Evolutionary conservation across 1,140 invertebrate genomes (phyloP), one percentile per base, ranked within the genome.

Genomic region (Zophobas atratus): DNA sequence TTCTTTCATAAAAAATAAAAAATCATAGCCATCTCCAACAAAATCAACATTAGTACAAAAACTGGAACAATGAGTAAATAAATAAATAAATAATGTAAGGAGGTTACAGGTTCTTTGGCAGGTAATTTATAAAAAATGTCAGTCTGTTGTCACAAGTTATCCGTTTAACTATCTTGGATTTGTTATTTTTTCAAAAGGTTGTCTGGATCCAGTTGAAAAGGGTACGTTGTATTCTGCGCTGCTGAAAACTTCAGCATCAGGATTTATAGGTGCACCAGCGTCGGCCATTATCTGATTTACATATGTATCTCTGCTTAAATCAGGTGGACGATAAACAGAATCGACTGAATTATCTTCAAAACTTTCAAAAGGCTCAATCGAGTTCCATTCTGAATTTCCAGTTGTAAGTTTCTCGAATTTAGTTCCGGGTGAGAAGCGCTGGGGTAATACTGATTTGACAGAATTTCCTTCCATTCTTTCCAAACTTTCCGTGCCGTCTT

Each of bases 271-370:
- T 1, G 70, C 80, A 6, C 79, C 77, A 41, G 76, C 41, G 55
- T 81, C 60, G 5, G 79, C 78, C 75, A 81, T 46, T 35, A 83
- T 46, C 38, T 82, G 71, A 46, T 83, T 83, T 8, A 83, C 82
- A 41, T 79, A 82, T 60, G 77, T 82, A 71, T 83, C 82, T 6
- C 80, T 70, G 34, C 70, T 80, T 32, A 83, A 71, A 76, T 82
- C 80, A 41, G 63, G 20, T 5, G 77, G 53, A 6, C 4, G 41
- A 36, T 48, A 75, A 6, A 8, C 1, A 39, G 71, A 39, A 4
- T 77, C 75, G 55, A 55, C 46, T 1, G 48, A 39, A 48, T 83
- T 82, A 53, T 81, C 78, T 55, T 82, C 79, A 33, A 83, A n/a
- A 20, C 70, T 48, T 6, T 82, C 48, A 6, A 83, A 39, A 20